Percentiles rank a stretch among this genome's conserved stretches.
Conservation (phyloP, 2,113 vertebrate species). For the Elanus axillaris region DNA sequence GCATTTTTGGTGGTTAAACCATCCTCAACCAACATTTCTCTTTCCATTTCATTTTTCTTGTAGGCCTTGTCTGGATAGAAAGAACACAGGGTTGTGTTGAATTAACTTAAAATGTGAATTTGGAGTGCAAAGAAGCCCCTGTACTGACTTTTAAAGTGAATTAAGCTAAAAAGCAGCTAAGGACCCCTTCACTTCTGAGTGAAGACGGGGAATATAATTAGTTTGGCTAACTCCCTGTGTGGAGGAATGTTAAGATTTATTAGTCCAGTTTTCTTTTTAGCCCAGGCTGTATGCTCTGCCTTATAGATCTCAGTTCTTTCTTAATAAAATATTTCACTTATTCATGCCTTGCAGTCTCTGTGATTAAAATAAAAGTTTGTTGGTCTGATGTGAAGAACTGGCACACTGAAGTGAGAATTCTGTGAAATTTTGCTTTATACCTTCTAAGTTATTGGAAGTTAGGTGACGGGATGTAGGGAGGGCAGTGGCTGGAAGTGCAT, state of each 20-base stretch:
- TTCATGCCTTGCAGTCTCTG: background rate
- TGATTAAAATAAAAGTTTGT: background rate
- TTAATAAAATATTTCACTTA: background rate
- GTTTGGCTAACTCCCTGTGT: background rate
- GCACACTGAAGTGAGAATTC: background rate
- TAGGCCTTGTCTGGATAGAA: background rate
- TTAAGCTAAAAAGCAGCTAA: background rate
- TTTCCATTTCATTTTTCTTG: background rate
- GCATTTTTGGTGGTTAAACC: background rate
- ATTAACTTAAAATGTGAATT: background rate
- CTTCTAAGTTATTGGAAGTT: background rate
- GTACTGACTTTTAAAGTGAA: background rate
- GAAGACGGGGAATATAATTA: background rate
- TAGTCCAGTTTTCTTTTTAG: background rate
- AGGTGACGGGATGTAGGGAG: rapidly evolving
- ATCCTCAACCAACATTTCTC: background rate
- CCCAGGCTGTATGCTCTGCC: background rate
- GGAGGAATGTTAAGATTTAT: background rate
- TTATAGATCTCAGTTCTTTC: background rate
- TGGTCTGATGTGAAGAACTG: background rate
- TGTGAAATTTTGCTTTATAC: background rate
- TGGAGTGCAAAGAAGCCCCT: background rate
- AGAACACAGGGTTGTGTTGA: background rate
- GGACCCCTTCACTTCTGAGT: background rate
- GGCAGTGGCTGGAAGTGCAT: background rate